Evolutionary conservation across 2,888 invertebrate genomes (phyloP).

Genomic region (Cerastoderma edule): DNA sequence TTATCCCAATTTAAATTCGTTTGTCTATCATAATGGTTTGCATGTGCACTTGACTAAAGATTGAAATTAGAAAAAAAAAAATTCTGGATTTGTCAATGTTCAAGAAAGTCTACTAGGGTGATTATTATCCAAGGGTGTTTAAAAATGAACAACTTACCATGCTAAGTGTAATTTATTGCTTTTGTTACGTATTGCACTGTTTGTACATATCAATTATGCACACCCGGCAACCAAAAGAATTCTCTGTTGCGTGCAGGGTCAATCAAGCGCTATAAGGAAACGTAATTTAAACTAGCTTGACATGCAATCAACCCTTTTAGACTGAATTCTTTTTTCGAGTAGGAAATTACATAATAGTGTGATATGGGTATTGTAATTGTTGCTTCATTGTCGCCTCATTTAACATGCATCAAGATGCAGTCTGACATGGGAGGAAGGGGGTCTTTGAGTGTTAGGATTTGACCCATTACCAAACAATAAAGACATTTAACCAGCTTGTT

Average conservation of each 20-base stretch:
- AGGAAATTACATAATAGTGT: conserved; percentile 2
- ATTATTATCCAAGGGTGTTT: no score
- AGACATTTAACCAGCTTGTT: background rate
- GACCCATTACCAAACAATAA: background rate
- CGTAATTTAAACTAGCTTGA: background rate
- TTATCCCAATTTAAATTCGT: no score
- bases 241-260: background rate
- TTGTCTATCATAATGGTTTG: no score
- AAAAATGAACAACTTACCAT: background rate
- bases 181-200: conserved; percentile 3
- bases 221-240: background rate
- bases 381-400: conserved; percentile 8
- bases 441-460: no score
- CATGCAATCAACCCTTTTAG: conserved; percentile 10
- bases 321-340: background rate
- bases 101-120: no score
- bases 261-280: background rate
- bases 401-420: conserved; percentile 1
- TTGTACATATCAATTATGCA: conserved; percentile 22
- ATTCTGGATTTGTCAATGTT: no score
- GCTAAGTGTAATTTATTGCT: background rate
- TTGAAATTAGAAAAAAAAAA: no score
- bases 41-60: no score
- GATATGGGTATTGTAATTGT: conserved; percentile 12
- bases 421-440: no score